Evolutionary conservation across 2,888 invertebrate genomes (phyloP), one percentile per base, ranked within the genome.

Genomic region (Eulithis prunata): DNA sequence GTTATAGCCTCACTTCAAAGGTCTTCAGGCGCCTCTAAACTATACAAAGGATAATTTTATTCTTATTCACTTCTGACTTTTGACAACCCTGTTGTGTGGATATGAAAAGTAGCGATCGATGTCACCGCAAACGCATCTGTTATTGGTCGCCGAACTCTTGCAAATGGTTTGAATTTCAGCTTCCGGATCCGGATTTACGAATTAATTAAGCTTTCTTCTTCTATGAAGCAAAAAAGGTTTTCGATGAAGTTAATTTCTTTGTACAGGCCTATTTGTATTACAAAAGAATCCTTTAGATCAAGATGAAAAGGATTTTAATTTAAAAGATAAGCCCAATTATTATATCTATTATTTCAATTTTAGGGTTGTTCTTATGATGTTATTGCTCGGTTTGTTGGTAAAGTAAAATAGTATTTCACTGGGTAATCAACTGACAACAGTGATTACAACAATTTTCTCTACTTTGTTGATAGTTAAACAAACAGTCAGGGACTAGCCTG

Each of bases 71-170:
- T 21, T 49, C 4, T 12, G 7, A 41, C 3, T 51, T 38, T 1
- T 66, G 62, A 58, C 47, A 36, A 45, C 66, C 56, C 62, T 51
- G 58, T 14, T 64, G 52, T 64, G 64, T 38, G 58, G 47, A 63
- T 62, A 60, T 64, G 64, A 64, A 66, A 66, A 61, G 59, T 56
- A 59, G 49, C 71, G 64, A 68, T 69, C 69, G 69, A 71, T 71
- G 69, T 47, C 60, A 66, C 66, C 66, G 49, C 61, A 56, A 51
- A 45, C 63, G 66, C 58, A 62, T 70, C 59, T 60, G 63, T 49
- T 68, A 61, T 64, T 68, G 49, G 53, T 57, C 45, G 45, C 45
- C 57, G 14, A 57, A 32, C 36, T 49, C 46, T 32, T 62, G 58
- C 46, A 62, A 60, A 66, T 61, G 36, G 47, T 62, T 57, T 45